Evolutionary conservation across 1,140 invertebrate genomes (phyloP).

Genomic region (Brevipalpus yothersi): DNA sequence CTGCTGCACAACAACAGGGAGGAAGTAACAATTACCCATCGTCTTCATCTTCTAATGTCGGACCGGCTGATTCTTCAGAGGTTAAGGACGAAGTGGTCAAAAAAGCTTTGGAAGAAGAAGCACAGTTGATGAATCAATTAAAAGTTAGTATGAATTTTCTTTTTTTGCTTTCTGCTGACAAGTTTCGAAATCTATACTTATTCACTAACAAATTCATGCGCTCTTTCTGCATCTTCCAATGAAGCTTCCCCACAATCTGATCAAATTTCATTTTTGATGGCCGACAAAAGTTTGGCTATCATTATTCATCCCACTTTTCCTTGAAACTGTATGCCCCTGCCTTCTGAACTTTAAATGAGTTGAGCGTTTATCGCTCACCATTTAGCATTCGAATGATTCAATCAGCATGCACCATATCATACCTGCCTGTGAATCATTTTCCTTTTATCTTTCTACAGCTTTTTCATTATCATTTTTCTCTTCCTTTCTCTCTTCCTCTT

Average conservation of each 20-base stretch:
- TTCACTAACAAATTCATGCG: not conserved
- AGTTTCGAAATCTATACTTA: not conserved
- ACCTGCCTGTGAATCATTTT: too few species aligned
- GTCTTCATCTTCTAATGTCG: not conserved
- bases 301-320: too few species aligned
- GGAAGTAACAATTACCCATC: not conserved
- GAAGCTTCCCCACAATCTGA: too few species aligned
- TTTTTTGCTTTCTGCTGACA: not conserved
- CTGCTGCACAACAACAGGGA: not conserved
- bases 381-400: too few species aligned
- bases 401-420: too few species aligned
- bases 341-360: too few species aligned
- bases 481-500: not conserved
- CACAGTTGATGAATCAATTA: slow-evolving; percentile 76
- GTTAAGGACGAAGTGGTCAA: slow-evolving; percentile 57
- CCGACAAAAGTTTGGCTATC: too few species aligned
- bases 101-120: slow-evolving; percentile 73
- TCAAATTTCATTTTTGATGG: too few species aligned
- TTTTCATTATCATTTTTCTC: too few species aligned
- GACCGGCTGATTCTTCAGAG: slow-evolving; percentile 1
- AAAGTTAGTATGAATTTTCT: slow-evolving; percentile 34
- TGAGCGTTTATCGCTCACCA: too few species aligned
- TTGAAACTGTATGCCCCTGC: not conserved
- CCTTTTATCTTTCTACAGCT: too few species aligned
- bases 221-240: too few species aligned